Evolutionary conservation across 2,113 vertebrate species (phyloP), one percentile per base, ranked within the genome.

Genomic region (Chloroceryle aenea): DNA sequence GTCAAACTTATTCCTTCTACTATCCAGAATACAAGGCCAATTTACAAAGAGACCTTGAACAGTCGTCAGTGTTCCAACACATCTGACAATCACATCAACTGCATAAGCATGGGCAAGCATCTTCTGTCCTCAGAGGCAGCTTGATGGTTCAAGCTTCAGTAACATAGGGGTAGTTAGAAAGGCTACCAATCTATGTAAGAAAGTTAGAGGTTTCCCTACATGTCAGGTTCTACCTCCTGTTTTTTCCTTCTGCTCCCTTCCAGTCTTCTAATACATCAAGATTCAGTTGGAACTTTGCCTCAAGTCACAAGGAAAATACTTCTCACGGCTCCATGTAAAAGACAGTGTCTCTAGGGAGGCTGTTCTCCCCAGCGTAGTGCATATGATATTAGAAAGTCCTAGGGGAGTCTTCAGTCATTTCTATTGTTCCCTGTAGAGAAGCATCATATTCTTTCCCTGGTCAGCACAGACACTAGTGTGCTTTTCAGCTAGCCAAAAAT

Each of bases 11-110:
- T 75, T 90, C 67, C 55, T 95, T 89, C 75, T 72, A 69, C 83
- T 38, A 82, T 68, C 48, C 68, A 90, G 68, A 90, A 90, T 88
- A 90, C 82, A 84, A 93, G 90, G 83, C 87, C 42, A 95, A 75
- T 94, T 94, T 93, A 84, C 75, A 88, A 83, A 90, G 93, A 92
- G 47, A 81, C 92, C 83, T 95, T 88, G 79, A 93, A 36, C 34
- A 89, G 64, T 36, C 82, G 86, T 95, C 87, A 74, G 26, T 96
- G 93, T 84, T 29, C 22, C 47, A 86, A 42, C 52, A 77, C 23
- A 77, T 47, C 85, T 86, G 85, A 92, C 1, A 20, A 47, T 52
- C 76, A 86, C 55, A 67, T 80, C 43, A 84, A 12, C 45, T 25
- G 12, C 50, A 48, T 9, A 77, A 56, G 76, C 59, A 36, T 67